phyloP scores from a whole-genome alignment of 1,140 invertebrate genomes.

The Neotoxoptera formosana region DNA sequence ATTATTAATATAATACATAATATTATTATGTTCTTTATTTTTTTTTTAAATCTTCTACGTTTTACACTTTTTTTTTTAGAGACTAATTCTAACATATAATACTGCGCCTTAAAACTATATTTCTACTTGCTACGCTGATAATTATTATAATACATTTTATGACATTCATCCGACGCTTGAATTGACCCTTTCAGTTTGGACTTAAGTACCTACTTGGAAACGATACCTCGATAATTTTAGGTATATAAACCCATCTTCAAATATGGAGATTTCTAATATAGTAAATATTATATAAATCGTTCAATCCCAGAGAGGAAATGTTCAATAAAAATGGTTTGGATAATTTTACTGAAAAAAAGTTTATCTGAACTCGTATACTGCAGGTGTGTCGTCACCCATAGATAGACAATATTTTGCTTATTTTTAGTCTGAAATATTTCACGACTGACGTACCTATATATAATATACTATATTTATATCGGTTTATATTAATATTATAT shows the following conservation, averaged over 20 bases:
- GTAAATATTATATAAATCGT: no score
- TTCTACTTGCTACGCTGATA: background rate
- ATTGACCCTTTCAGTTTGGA: background rate
- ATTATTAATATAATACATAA: no score
- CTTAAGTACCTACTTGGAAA: background rate
- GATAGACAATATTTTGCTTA: background rate
- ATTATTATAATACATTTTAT: background rate
- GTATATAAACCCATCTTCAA: no score
- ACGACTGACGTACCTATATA: background rate
- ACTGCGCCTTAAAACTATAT: background rate
- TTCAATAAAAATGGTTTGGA: no score
- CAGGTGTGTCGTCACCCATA: background rate
- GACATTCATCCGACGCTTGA: background rate
- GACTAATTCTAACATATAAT: background rate
- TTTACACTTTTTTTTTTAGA: background rate
- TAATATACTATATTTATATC: no score
- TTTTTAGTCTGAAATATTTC: background rate
- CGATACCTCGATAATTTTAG: background rate
- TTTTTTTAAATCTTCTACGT: background rate
- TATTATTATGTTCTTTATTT: background rate
- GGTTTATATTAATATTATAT: background rate
- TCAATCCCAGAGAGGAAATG: no score
- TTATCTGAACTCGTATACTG: no score
- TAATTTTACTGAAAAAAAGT: no score
- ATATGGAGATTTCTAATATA: no score